Base-by-base conservation (phyloP, 2,888 invertebrate genomes). In the Leucophora obtusa region DNA sequence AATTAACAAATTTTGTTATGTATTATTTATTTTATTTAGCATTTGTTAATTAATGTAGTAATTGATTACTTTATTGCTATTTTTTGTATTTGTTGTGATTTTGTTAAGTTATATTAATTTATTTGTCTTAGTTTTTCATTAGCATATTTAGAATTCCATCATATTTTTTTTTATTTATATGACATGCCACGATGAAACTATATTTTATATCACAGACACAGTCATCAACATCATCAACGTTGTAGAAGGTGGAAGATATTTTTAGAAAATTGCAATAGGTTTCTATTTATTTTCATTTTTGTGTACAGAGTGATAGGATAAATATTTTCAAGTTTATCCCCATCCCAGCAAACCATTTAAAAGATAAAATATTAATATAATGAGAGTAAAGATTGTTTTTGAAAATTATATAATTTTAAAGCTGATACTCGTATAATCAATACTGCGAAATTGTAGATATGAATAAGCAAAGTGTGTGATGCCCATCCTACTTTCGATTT, bases 1-100 rank as follows among this genome's bases (percentile, higher is more conserved):
- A 69, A 69, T 70, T 62, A 53, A 78, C 75, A 28, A 47, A 53
- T 60, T 63, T 68, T 28, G 7, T 28, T 60, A 6, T 54, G 50
- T 60, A 1, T 5, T 28, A 54, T 24, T 18, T 10, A 51, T 53
- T 28, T 76, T 38, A n/a, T 11, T 69, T 53, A 17, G 33, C 18
- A 18, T 59, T 56, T 68, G 18, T 38, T 38, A 33, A 54, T 65
- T 70, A 51, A 9, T 56, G 6, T 15, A 56, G 73, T 66, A 1
- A 28, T 60, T 58, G 4, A 63, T 56, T 35, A 56, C n/a, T 50
- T 65, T 38, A 51, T 28, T 74, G 28, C 11, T 56, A 9, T 53
- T 14, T 28, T 43, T 11, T 53, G 9, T 59, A 15, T 60, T n/a
- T 50, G 5, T 14, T 56, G 53, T 33, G 28, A 18, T 6, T 47